phyloP scores from a whole-genome alignment of 2,113 vertebrate genomes.

The Leiothrix lutea region DNA sequence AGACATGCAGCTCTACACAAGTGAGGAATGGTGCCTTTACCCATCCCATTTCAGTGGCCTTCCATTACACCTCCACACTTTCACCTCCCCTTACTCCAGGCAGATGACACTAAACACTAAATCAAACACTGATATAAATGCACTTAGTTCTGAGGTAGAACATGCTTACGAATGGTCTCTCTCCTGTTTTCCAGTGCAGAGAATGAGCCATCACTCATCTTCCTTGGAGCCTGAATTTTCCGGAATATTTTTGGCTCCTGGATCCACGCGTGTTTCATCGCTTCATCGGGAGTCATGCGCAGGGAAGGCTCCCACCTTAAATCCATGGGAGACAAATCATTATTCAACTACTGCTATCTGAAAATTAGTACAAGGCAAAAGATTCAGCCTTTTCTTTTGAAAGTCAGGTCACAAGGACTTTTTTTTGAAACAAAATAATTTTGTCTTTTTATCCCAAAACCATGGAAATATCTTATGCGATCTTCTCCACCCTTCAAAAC shows the following conservation, averaged over 20 bases:
- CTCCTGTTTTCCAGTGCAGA: slow-evolving; percentile 55
- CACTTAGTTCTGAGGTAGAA: background rate
- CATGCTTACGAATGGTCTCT: slow-evolving; percentile 44
- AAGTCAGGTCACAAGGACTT: background rate
- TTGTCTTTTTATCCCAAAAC: background rate
- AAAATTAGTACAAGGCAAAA: background rate
- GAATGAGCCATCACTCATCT: slow-evolving; percentile 44
- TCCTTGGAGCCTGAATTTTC: slow-evolving; percentile 70
- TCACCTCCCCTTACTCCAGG: background rate
- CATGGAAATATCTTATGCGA: background rate
- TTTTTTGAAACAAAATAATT: background rate
- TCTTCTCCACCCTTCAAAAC: background rate
- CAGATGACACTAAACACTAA: background rate
- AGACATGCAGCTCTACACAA: background rate
- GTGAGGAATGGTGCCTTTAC: background rate
- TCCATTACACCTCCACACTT: background rate
- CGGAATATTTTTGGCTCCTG: slow-evolving; percentile 79
- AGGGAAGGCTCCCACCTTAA: slow-evolving; percentile 89
- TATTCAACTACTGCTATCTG: background rate
- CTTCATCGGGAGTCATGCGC: slow-evolving; percentile 90
- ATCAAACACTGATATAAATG: background rate
- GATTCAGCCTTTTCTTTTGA: background rate
- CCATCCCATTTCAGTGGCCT: background rate
- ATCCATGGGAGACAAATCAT: background rate
- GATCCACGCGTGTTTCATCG: slow-evolving; percentile 87